phyloP scores from a whole-genome alignment of 2,888 invertebrate species.

The Plebejus melissa region DNA sequence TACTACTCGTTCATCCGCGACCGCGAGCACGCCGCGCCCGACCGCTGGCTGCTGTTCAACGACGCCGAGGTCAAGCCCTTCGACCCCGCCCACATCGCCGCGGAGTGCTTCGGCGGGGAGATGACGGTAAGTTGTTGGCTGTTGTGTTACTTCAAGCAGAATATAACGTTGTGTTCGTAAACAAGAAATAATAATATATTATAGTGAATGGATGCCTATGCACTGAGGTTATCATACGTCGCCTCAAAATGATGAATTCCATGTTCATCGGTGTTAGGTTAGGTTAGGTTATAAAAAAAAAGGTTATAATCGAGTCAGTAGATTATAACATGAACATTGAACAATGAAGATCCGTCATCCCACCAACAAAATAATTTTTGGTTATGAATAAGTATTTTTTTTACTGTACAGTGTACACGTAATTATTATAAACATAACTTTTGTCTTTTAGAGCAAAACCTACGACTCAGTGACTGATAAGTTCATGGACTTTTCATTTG shows the following conservation, averaged over 20 bases:
- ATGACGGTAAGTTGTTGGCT: slow-evolving; percentile 85
- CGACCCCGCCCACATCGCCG: slow-evolving; percentile 95
- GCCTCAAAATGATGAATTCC: too few species aligned
- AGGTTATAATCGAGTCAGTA: too few species aligned
- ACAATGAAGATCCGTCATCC: too few species aligned
- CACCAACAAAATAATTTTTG: too few species aligned
- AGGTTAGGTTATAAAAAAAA: too few species aligned
- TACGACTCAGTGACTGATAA: slow-evolving; percentile 98
- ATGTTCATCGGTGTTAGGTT: too few species aligned
- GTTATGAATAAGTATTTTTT: too few species aligned
- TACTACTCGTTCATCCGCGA: slow-evolving; percentile 98
- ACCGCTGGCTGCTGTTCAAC: slow-evolving; percentile 95
- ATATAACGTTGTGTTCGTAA: not conserved
- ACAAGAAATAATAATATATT: too few species aligned
- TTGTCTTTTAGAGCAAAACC: slow-evolving; percentile 88
- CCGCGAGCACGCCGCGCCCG: slow-evolving; percentile 84
- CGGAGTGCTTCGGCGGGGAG: slow-evolving; percentile 98
- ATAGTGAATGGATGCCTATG: too few species aligned
- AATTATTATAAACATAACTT: slow-evolving; percentile 24
- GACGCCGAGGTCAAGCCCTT: slow-evolving; percentile 97
- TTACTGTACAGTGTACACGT: not conserved
- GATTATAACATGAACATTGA: too few species aligned
- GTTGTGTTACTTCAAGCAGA: not conserved
- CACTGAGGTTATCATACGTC: too few species aligned
- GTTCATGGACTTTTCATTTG: slow-evolving; percentile 98